Evolutionary conservation across 2,797 vertebrate genomes (phyloP), one percentile per base, ranked within the genome.

Genomic region (Cuculus canorus): DNA sequence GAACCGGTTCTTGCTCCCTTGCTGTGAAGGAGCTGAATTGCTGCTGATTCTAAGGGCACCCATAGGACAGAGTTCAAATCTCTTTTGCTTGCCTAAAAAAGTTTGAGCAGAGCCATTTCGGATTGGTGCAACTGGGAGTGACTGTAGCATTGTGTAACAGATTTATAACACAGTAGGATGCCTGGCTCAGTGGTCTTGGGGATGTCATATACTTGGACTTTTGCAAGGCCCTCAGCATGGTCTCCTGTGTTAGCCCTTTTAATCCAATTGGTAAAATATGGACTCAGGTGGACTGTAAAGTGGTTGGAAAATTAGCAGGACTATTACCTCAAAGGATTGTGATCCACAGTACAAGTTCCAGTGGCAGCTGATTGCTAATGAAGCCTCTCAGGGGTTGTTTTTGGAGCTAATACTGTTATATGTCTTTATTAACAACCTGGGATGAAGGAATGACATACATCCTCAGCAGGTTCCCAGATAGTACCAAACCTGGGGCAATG

Each of bases 1-100:
- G 90, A 93, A 79, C 63, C 35, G 39, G 77, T 86, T 93, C 70
- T 76, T 90, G 41, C 59, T 95, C 39, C 41, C 59, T 35, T 86
- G 66, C 80, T 4, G 0, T 7, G 43, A 21, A 35, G 73, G 52
- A 86, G 28, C 70, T 52, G 88, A 92, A 73, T 85, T 95, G 63
- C 76, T 94, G 69, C 2, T 90, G 65, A 54, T 88, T 86, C 39
- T 50, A 11, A 28, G 59, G 72, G 35, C 80, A 92, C 37, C 0
- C 0, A 18, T 61, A 69, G n/a, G 69, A 65, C 43, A 48, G 82
- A 69, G 86, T 88, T 86, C 63, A 76, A 81, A 76, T 78, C 24
- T 33, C 37, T 68, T 72, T 10, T 39, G 33, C 3, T 0, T n/a
- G 7, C 33, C 37, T 81, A n/a, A 5, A 72, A 64, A 43, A 17